These are phyloP conservation scores for Strongylocentrotus purpuratus DNA, from an alignment of 35 echinoderm and acorn worm species.

Conservation along the genomic window DNA sequence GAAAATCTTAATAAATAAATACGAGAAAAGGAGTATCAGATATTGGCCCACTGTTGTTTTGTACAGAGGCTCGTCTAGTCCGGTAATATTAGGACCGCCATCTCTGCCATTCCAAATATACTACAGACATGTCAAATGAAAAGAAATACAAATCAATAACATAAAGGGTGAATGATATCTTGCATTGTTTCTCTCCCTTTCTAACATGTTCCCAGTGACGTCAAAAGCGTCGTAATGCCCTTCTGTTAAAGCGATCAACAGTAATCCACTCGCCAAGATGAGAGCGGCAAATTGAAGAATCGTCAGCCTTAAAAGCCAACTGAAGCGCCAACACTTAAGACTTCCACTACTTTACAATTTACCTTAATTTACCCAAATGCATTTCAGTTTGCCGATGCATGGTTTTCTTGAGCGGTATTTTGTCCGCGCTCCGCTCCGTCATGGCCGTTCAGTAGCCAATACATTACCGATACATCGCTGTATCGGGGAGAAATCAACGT, in stretches of 20 bases:
- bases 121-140: neutral
- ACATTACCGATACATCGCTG: neutral
- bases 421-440: neutral
- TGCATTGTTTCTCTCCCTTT: neutral
- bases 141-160: neutral
- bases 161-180: neutral
- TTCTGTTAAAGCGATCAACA: neutral
- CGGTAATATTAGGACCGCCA: neutral
- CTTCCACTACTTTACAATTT: neutral
- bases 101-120: neutral
- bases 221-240: neutral
- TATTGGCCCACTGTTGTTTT: neutral
- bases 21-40: neutral
- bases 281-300: neutral
- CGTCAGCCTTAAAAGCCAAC: conserved; percentile 8
- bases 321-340: neutral
- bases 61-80: neutral
- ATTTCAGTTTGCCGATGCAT: neutral
- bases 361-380: neutral
- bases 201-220: neutral
- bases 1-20: too few species aligned
- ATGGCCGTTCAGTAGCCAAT: neutral
- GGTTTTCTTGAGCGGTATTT: neutral
- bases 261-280: neutral
- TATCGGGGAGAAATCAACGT: neutral